phyloP scores from a whole-genome alignment of 2,888 invertebrate genomes.

The Branchellion lobata region DNA sequence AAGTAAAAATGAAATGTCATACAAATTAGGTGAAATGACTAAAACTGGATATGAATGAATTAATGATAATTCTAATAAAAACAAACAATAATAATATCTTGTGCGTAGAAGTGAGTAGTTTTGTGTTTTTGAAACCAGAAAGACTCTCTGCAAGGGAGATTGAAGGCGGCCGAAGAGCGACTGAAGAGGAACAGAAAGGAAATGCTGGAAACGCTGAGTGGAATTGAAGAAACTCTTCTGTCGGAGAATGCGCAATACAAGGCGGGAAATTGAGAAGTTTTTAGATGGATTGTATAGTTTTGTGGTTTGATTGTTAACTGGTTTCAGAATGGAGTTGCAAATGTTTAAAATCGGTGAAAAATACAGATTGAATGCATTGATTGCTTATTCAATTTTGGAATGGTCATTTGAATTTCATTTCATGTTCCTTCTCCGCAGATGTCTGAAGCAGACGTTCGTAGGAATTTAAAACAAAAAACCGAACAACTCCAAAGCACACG shows the following conservation, averaged over 20 bases:
- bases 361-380: too few relatives aligned
- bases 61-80: too few relatives aligned
- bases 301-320: background rate
- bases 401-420: background rate
- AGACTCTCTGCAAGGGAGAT: conserved; percentile 21
- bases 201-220: conserved; percentile 23
- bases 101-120: background rate
- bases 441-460: conserved; percentile 31
- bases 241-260: conserved; percentile 35
- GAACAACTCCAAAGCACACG: conserved; percentile 25
- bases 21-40: too few relatives aligned
- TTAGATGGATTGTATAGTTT: background rate
- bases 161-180: conserved; percentile 34
- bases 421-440: conserved; percentile 23
- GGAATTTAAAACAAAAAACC: conserved; percentile 23
- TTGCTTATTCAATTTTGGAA: too few relatives aligned
- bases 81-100: too few relatives aligned
- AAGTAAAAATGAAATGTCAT: too few relatives aligned
- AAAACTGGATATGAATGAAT: too few relatives aligned
- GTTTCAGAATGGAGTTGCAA: too few relatives aligned
- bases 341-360: too few relatives aligned
- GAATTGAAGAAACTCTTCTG: conserved; percentile 39
- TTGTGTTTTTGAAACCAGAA: background rate
- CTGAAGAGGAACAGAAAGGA: conserved; percentile 25
- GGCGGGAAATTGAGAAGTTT: background rate